Base-by-base conservation (phyloP, 1,140 invertebrate species). In the Galendromus occidentalis region DNA sequence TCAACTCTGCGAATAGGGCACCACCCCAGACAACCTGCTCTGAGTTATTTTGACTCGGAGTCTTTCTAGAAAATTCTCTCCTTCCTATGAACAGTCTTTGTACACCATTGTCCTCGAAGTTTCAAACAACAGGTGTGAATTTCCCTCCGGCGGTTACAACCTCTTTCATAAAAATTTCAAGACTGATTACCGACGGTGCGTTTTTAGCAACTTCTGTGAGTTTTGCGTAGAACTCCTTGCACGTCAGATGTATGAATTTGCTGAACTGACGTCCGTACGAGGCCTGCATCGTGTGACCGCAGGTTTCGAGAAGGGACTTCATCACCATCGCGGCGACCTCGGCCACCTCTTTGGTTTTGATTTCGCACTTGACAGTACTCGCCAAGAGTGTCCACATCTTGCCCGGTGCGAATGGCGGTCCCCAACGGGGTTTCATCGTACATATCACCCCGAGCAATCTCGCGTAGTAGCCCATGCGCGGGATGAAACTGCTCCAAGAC, bases 241-340 rank as follows among this genome's bases (percentile, higher is more conserved):
- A 59, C 22, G 25, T 5, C n/a, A 59, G 25, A 33, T 59, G 51
- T 12, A 22, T 59, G 25, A 59, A 25, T 25, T 59, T 59, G 14
- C 51, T 33, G 33, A 59, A 59, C 9, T 59, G 51, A 5, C 51
- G 2, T 22, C 51, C 12, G 9, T 59, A 59, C 14, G 51, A 29
- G 25, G 25, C 25, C 51, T 59, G n/a, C 14, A 59, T 25, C 1
- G 33, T 1, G 51, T 59, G 22, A n/a, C 51, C 51, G 33, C 51
- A 20, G 1, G 51, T 33, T 59, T 59, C 51, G 2, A 59, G 51
- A 17, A 59, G 51, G 2, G 51, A 59, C 51, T 59, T 25, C 17
- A 59, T 33, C n/a, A 59, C 51, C 51, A 59, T 59, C 6, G 51
- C 51, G 22, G 51, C 51, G 9, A 59, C 51, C 14, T 59, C 51